Conservation (phyloP, 2,888 invertebrate genomes). For the Nemapogon koenigi region DNA sequence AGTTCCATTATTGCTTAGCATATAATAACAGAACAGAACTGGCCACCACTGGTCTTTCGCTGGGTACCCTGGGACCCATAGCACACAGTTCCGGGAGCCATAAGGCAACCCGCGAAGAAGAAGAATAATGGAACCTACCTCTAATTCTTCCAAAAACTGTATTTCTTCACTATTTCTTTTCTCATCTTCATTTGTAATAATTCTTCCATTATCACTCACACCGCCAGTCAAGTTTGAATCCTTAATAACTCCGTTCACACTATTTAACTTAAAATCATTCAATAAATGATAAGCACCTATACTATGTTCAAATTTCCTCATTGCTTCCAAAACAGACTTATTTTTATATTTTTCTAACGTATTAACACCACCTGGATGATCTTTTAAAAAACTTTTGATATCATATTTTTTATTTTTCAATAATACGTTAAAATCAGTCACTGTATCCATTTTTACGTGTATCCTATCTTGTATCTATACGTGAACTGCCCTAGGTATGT, state of each 20-base stretch:
- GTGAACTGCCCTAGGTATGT: too few relatives aligned
- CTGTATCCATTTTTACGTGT: conserved; percentile 13
- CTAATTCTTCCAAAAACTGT: conserved; percentile 44
- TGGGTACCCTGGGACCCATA: too few relatives aligned
- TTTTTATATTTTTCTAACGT: conserved; percentile 65
- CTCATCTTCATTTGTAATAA: conserved; percentile 39
- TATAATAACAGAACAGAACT: too few relatives aligned
- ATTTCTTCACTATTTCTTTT: conserved; percentile 31
- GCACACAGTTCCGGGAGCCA: too few relatives aligned
- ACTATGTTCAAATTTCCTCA: conserved; percentile 67
- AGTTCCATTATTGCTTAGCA: too few relatives aligned
- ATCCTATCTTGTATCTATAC: too few relatives aligned
- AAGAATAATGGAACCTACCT: conserved; percentile 28
- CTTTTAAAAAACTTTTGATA: conserved; percentile 68
- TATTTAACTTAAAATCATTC: conserved; percentile 60
- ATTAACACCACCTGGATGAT: conserved; percentile 78
- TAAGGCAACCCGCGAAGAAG: not conserved
- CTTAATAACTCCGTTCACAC: conserved; percentile 26
- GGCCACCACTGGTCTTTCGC: too few relatives aligned
- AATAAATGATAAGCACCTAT: conserved; percentile 70
- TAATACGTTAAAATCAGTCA: conserved; percentile 32
- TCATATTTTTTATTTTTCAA: conserved; percentile 66
- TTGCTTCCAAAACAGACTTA: conserved; percentile 57
- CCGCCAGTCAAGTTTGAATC: conserved; percentile 44
- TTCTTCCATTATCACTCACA: conserved; percentile 44